Evolutionary conservation across 2,888 invertebrate genomes (phyloP).

Genomic region (Drosophila macrospina): DNA sequence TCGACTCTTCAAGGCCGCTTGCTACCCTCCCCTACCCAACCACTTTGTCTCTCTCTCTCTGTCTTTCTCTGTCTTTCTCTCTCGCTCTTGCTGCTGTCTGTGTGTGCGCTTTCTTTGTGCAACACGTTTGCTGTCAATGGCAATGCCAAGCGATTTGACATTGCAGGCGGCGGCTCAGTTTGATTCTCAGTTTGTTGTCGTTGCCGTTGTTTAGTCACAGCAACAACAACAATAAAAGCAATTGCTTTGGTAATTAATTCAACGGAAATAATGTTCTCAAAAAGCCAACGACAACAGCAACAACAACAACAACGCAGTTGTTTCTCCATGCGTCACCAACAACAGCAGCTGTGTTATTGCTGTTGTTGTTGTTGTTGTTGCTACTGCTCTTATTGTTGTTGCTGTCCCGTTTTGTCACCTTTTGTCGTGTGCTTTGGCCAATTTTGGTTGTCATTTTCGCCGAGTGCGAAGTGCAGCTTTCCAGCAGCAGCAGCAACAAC

Average conservation of each 20-base stretch:
- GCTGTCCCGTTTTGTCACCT: slow-evolving; percentile 57
- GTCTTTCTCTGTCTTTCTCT: neutral
- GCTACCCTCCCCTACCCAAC: neutral
- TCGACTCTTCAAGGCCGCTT: slow-evolving; percentile 43
- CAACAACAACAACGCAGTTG: slow-evolving; percentile 12
- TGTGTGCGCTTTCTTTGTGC: slow-evolving; percentile 55
- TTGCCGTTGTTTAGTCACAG: slow-evolving; percentile 36
- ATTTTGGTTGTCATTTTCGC: slow-evolving; percentile 60
- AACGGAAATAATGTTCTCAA: slow-evolving; percentile 65
- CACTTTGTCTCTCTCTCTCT: neutral
- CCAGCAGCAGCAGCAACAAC: slow-evolving; percentile 12
- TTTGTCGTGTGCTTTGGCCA: slow-evolving; percentile 62
- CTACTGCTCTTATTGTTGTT: slow-evolving; percentile 13
- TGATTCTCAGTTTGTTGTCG: slow-evolving; percentile 52
- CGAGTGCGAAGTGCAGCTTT: slow-evolving; percentile 50
- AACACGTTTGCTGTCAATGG: slow-evolving; percentile 58
- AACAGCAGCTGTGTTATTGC: slow-evolving; percentile 11
- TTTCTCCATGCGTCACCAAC: slow-evolving; percentile 43
- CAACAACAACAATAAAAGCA: slow-evolving; percentile 31
- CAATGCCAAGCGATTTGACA: slow-evolving; percentile 55
- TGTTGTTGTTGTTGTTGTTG: slow-evolving; percentile 15
- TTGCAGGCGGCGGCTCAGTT: slow-evolving; percentile 58
- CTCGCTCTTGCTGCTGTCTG: slow-evolving; percentile 2
- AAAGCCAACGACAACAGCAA: slow-evolving; percentile 31
- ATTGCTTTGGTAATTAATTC: slow-evolving; percentile 64